Evolutionary conservation across 2,797 vertebrate genomes (phyloP), one percentile per base, ranked within the genome.

Genomic region (Telmatherina bonti): DNA sequence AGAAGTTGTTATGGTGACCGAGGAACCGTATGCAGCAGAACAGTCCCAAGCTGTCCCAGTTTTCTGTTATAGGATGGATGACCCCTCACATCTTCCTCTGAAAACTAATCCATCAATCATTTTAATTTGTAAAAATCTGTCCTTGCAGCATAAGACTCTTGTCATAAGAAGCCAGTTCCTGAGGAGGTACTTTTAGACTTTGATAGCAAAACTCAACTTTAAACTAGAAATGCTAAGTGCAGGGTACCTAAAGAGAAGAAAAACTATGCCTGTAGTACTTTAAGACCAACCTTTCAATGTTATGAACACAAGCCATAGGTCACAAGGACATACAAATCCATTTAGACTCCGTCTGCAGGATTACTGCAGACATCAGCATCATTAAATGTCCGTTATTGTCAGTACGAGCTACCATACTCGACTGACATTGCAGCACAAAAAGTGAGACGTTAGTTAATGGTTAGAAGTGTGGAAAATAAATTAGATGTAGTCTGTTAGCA

Each of bases 51-150:
- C 68, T 38, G 36, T 26, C 35, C 43, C 2, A 11, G 52, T 35
- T 5, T 47, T 24, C 51, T 52, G 66, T 47, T 33, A 5, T 43
- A 29, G 11, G 54, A 53, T 35, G 33, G 47, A 53, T 61, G 54
- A 63, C 18, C 30, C 18, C 22, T 13, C 45, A 13, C 16, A 52
- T 36, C 6, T 33, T 27, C 26, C 58, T 15, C 26, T 47, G 33
- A 60, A 54, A 33, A 70, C 26, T 26, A 57, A 67, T 61, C 70
- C 5, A 62, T 64, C 66, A 57, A 58, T 72, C 53, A 31, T 52
- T 33, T 55, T 59, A 5, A 70, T 4, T 38, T 71, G 70, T 36
- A 57, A 74, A 56, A 41, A 38, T 70, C 62, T 29, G 22, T 69
- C 22, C 24, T 8, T 38, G 54, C 58, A 18, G 11, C 30, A 11